A percentile compares a stretch with the other conserved stretches of the same genome.
Evolutionary conservation across 2,888 invertebrate species (phyloP).

Genomic region (Stenodera caucasica): DNA sequence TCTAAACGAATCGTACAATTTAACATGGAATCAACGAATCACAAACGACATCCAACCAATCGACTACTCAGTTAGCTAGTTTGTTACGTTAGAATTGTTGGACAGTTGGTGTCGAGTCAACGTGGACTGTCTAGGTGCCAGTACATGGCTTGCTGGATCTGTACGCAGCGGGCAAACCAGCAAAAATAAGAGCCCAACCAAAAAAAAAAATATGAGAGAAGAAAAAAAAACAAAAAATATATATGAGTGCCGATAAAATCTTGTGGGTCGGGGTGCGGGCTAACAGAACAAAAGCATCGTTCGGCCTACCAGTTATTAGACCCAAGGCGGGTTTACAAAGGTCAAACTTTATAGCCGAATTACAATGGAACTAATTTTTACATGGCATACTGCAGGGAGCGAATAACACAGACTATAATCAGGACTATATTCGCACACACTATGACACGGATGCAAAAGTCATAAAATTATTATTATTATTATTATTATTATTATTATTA

Average conservation of each 20-base stretch:
- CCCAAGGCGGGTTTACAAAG: conserved; percentile 52
- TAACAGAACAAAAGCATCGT: conserved; percentile 54
- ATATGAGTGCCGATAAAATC: conserved; percentile 56
- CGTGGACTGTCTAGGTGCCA: conserved; percentile 57
- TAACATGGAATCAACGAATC: conserved; percentile 37
- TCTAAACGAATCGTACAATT: conserved; percentile 51
- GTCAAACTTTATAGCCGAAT: conserved; percentile 53
- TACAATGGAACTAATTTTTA: conserved; percentile 52
- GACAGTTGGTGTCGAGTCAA: conserved; percentile 51
- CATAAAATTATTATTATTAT: conserved; percentile 8
- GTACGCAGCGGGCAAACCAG: conserved; percentile 56
- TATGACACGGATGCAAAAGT: conserved; percentile 6
- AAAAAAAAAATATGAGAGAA: conserved; percentile 42
- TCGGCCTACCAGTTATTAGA: conserved; percentile 55
- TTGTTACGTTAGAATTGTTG: conserved; percentile 45
- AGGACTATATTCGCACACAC: background rate
- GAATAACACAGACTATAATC: conserved; percentile 4
- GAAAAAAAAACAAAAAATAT: conserved; percentile 50
- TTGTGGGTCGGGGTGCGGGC: conserved; percentile 54
- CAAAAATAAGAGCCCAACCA: conserved; percentile 57
- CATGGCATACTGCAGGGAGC: conserved; percentile 18
- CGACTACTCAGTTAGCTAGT: conserved; percentile 37
- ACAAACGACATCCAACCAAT: conserved; percentile 42
- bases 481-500: background rate
- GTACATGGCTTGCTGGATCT: conserved; percentile 55